These are phyloP conservation scores for Lasiommata megera DNA, from an alignment of 2,888 invertebrate genomes.

Conservation along the genomic window DNA sequence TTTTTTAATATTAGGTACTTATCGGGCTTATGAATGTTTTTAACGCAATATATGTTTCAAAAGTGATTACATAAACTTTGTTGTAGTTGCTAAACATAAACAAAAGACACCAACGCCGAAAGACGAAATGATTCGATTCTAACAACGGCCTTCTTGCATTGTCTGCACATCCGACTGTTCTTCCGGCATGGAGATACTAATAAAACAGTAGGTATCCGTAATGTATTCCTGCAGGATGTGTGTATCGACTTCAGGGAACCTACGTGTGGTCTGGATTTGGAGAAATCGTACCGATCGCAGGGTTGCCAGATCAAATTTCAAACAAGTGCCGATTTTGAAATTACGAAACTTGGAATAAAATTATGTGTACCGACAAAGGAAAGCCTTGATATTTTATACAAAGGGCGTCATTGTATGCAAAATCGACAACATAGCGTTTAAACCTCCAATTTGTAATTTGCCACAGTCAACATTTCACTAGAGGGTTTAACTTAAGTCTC, in stretches of 20 bases:
- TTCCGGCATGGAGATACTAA: neutral
- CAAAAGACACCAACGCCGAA: no score
- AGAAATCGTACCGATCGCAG: conserved; percentile 35
- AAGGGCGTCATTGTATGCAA: conserved; percentile 31
- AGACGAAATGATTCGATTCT: no score
- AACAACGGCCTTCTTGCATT: neutral
- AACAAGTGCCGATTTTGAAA: conserved; percentile 23
- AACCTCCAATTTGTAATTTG: conserved; percentile 21
- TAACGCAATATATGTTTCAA: no score
- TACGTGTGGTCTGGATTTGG: conserved; percentile 26
- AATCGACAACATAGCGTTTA: conserved; percentile 21
- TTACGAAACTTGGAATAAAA: conserved; percentile 20
- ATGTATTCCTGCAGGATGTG: neutral
- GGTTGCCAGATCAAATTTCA: conserved; percentile 22
- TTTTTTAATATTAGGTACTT: no score
- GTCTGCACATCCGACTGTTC: neutral
- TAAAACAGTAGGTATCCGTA: no score
- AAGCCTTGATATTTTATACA: conserved; percentile 25
- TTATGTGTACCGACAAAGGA: conserved; percentile 25
- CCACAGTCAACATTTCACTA: conserved; percentile 18
- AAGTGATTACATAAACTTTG: no score
- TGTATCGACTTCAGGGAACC: conserved; percentile 16
- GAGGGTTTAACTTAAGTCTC: conserved; percentile 10
- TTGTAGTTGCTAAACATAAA: no score
- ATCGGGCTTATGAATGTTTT: no score